Conservation (phyloP, 1,140 invertebrate species). For the Neotoxoptera formosana region DNA sequence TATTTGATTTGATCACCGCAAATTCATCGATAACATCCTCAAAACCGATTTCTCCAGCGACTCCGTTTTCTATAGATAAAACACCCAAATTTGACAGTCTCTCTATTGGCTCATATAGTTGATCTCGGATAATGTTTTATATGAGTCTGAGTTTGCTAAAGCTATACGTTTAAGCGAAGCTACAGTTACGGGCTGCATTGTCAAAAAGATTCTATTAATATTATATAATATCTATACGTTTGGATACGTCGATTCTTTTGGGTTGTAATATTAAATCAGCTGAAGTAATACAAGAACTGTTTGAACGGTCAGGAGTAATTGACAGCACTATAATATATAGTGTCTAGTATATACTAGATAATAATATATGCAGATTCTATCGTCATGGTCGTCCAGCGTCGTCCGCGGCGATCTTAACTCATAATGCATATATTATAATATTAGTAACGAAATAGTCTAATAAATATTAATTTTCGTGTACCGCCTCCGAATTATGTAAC, state of each 20-base stretch:
- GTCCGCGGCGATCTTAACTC: no score
- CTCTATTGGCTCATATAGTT: background rate
- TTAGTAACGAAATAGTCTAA: no score
- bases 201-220: background rate
- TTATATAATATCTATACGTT: background rate
- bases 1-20: background rate
- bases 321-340: no score
- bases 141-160: constrained; percentile 37
- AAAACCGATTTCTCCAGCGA: background rate
- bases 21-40: background rate
- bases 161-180: background rate
- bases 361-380: no score
- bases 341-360: no score
- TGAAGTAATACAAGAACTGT: background rate
- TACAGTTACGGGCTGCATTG: background rate
- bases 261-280: constrained; percentile 23
- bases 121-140: constrained; percentile 5
- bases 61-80: background rate
- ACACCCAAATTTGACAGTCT: background rate
- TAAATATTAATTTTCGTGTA: no score
- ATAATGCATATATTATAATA: no score
- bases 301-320: no score
- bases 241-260: constrained; percentile 3
- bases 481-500: no score
- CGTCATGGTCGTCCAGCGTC: no score